Conservation (phyloP, 2,888 invertebrate species). For the Diadromus collaris region DNA sequence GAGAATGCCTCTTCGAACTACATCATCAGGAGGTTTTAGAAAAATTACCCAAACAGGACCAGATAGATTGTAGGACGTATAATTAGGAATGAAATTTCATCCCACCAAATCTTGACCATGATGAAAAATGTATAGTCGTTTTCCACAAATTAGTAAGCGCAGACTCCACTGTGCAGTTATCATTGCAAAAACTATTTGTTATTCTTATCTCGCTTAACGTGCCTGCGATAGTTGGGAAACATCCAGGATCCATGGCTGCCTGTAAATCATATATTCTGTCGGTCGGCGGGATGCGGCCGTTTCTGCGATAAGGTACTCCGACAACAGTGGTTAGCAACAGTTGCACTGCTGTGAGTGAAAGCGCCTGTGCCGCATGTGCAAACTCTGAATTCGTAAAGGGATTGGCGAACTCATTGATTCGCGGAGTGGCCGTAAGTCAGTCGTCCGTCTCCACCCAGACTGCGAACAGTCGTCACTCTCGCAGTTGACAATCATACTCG, state of each 20-base stretch:
- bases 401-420: constrained; percentile 30
- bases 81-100: not conserved
- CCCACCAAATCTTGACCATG: not conserved
- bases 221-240: constrained; percentile 57
- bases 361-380: constrained; percentile 20
- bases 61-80: not conserved
- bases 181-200: constrained; percentile 54
- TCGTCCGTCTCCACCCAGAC: constrained; percentile 26
- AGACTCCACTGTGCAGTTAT: not conserved
- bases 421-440: constrained; percentile 25
- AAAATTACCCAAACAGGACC: not conserved
- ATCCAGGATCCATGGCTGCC: constrained; percentile 49
- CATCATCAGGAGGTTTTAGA: not conserved
- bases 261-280: constrained; percentile 61
- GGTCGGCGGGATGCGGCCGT: constrained; percentile 30
- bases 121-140: not conserved
- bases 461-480: constrained; percentile 56
- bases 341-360: constrained; percentile 26
- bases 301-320: constrained; percentile 52
- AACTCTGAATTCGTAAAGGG: constrained; percentile 44
- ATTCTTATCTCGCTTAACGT: constrained; percentile 46
- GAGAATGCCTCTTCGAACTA: no score
- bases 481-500: constrained; percentile 52
- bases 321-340: constrained; percentile 3
- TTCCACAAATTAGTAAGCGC: not conserved